phyloP scores from a whole-genome alignment of 2,113 vertebrate species.

The Pollachius pollachius region DNA sequence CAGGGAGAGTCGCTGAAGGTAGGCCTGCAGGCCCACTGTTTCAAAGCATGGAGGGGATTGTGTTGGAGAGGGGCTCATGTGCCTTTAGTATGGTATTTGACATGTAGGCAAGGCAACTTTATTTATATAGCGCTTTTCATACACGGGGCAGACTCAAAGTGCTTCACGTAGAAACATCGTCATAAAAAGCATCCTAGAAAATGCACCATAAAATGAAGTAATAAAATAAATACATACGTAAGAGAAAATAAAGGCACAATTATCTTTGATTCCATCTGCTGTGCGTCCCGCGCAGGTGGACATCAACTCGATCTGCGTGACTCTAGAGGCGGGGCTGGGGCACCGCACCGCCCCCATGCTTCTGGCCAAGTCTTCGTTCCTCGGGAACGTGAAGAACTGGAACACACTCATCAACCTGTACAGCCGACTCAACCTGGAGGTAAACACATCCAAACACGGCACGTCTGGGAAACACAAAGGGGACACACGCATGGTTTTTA shows the following conservation, averaged over 20 bases:
- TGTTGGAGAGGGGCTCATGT: too few species aligned
- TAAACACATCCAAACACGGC: slow-evolving; percentile 45
- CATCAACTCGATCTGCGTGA: slow-evolving; percentile 87
- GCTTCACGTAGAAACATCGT: too few species aligned
- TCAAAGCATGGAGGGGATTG: too few species aligned
- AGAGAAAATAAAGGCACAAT: too few species aligned
- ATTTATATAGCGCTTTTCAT: too few species aligned
- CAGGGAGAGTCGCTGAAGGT: slow-evolving; percentile 84
- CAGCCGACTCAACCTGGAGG: slow-evolving; percentile 87
- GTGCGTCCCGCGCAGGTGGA: slow-evolving; percentile 54
- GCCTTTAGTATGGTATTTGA: too few species aligned
- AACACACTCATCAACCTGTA: slow-evolving; percentile 88
- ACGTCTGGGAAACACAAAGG: neutral
- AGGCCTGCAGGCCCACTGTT: neutral
- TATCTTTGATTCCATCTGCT: too few species aligned
- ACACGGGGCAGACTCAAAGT: too few species aligned
- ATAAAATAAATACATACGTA: too few species aligned
- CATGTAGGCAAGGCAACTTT: too few species aligned
- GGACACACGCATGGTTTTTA: neutral
- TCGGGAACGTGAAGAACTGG: slow-evolving; percentile 89
- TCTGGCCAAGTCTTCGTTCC: slow-evolving; percentile 88
- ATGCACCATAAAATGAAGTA: too few species aligned
- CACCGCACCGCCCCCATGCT: slow-evolving; percentile 97
- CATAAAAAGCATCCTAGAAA: too few species aligned
- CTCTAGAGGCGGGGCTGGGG: slow-evolving; percentile 93